Base-by-base conservation (phyloP, 1,140 invertebrate genomes). In the Galleria mellonella region DNA sequence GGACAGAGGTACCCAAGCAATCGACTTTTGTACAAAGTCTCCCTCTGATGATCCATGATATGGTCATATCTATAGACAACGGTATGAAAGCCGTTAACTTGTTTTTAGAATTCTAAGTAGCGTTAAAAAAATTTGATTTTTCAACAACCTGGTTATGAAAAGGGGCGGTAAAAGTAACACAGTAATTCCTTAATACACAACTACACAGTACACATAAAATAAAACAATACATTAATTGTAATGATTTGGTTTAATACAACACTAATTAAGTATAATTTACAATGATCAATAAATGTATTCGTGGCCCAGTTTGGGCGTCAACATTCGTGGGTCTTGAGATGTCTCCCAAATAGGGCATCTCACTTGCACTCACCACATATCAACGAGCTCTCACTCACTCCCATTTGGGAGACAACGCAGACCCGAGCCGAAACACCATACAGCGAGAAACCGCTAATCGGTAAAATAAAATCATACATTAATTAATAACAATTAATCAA, bases 261-360 rank as follows among this genome's bases (percentile, higher is more conserved):
- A 84, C 77, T 82, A 84, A 83, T 75, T 81, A 83, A 82, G 72
- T 81, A 81, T 82, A 81, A 77, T 84, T 82, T 84, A 84, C 76
- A 82, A 78, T 83, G 62, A 72, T 73, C 65, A 72, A 75, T 83
- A 73, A 73, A 73, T 68, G 66, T 65, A 66, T 57, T 43, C 44
- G 29, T 35, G 46, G 57, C 46, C 51, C 38, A 17, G 27, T 10
- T 56, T 38, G 52, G 57, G 53, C 47, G 55, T 55, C 58, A 61
- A 37, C 9, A 37, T 13, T 13, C 35, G 14, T 17, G 14, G 17
- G 9, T 37, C 35, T 6, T 13, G 35, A 15, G 15, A 37, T n/a
- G 15, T 37, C 7, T 15, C 14, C 15, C 11, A 23, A 23, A 23
- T 23, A 23, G 17, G 17, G 6, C 15, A 1, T 37, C 35, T 35